Conservation (phyloP, 2,888 invertebrate species). For the Danaus chrysippus region DNA sequence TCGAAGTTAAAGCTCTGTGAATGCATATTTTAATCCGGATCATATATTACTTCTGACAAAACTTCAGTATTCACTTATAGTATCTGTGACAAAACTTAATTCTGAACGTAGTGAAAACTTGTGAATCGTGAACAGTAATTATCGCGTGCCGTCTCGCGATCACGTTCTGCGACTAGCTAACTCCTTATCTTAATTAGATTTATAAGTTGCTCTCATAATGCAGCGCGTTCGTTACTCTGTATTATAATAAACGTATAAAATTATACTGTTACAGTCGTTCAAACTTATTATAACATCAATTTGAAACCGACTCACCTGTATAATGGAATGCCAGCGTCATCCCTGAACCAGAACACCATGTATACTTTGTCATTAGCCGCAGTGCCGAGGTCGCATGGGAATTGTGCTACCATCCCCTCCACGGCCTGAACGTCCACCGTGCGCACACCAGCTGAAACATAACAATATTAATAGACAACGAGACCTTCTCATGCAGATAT, state of each 20-base stretch:
- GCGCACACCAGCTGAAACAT: conserved; percentile 78
- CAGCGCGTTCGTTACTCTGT: neutral
- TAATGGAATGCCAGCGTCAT: conserved; percentile 91
- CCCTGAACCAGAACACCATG: conserved; percentile 95
- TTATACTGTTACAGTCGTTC: neutral
- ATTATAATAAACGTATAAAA: conserved; percentile 2
- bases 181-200: conserved; percentile 27
- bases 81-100: conserved; percentile 18
- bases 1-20: neutral
- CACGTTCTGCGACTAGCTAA: conserved; percentile 22
- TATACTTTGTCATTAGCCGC: conserved; percentile 91
- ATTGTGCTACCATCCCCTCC: conserved; percentile 91
- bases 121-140: conserved; percentile 26
- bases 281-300: no score
- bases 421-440: conserved; percentile 92
- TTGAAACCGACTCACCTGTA: conserved; percentile 83
- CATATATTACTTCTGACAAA: conserved; percentile 1
- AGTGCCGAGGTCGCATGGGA: conserved; percentile 92
- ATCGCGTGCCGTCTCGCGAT: conserved; percentile 20
- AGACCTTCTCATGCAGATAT: neutral
- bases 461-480: neutral
- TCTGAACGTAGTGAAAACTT: conserved; percentile 25
- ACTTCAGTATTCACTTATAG: conserved; percentile 16
- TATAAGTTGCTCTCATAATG: conserved; percentile 9
- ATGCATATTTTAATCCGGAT: neutral